Evolutionary conservation across 2,113 vertebrate species (phyloP).

Genomic region (Nesogale talazaci): DNA sequence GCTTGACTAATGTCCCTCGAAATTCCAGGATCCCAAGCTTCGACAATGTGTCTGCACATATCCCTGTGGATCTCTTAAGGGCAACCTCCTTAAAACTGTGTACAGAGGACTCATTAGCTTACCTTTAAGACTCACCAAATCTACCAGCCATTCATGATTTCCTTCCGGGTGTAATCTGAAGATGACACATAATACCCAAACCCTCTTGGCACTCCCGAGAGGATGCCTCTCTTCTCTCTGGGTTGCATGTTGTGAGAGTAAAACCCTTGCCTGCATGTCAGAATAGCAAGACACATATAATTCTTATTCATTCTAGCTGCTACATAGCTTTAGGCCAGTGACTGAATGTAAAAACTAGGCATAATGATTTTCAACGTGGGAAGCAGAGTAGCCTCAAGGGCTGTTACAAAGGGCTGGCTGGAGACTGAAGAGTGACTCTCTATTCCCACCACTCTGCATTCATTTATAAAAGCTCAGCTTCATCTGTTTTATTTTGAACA

Average conservation of each 20-base stretch:
- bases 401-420: neutral
- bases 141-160: neutral
- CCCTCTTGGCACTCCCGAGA: neutral
- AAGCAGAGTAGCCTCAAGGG: neutral
- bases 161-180: neutral
- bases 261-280: neutral
- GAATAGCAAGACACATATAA: neutral
- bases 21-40: neutral
- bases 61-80: neutral
- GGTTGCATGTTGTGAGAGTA: neutral
- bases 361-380: neutral
- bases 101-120: neutral
- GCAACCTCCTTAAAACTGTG: neutral
- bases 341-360: neutral
- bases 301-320: neutral
- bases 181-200: neutral
- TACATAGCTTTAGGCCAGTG: neutral
- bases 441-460: neutral
- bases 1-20: too few relatives aligned
- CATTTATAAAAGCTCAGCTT: neutral
- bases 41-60: neutral
- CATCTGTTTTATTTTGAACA: constrained; percentile 15
- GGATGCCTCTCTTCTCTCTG: neutral
- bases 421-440: neutral
- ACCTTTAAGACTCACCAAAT: neutral